Evolutionary conservation across 2,113 vertebrate genomes (phyloP).

Genomic region (Apteryx owenii): DNA sequence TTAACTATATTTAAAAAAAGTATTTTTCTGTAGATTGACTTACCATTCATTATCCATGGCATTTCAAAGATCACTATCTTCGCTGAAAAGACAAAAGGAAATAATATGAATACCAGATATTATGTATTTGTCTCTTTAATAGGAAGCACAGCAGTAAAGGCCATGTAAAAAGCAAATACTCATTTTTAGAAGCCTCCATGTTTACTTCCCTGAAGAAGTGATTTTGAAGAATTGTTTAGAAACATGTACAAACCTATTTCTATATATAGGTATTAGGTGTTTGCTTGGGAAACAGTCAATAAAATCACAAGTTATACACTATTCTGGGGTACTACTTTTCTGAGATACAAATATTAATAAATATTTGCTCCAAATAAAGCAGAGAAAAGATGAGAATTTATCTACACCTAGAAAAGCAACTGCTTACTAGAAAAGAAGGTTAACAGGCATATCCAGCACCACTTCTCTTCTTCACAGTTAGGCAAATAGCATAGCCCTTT

Average conservation of each 20-base stretch:
- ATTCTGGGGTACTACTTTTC: neutral
- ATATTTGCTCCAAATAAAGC: neutral
- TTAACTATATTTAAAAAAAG: neutral
- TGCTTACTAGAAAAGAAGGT: neutral
- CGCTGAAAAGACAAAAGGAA: conserved; percentile 79
- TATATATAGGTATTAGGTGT: neutral
- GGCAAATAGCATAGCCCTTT: accelerated
- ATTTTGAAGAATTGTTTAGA: neutral
- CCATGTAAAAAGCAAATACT: neutral
- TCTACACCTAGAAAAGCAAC: neutral
- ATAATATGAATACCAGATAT: neutral
- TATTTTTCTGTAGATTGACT: conserved; percentile 50
- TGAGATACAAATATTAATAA: neutral
- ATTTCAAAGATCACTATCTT: conserved; percentile 98
- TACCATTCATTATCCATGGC: conserved; percentile 99
- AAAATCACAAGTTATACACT: neutral
- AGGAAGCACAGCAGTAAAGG: neutral
- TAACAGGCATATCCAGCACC: neutral
- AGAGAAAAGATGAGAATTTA: neutral
- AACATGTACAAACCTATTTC: neutral
- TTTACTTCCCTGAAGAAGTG: neutral
- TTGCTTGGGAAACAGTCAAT: neutral
- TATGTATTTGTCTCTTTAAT: neutral
- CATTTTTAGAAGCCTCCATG: neutral
- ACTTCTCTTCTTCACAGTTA: neutral